phyloP scores from a whole-genome alignment of 2,888 invertebrate species.

The Melanophora roralis region DNA sequence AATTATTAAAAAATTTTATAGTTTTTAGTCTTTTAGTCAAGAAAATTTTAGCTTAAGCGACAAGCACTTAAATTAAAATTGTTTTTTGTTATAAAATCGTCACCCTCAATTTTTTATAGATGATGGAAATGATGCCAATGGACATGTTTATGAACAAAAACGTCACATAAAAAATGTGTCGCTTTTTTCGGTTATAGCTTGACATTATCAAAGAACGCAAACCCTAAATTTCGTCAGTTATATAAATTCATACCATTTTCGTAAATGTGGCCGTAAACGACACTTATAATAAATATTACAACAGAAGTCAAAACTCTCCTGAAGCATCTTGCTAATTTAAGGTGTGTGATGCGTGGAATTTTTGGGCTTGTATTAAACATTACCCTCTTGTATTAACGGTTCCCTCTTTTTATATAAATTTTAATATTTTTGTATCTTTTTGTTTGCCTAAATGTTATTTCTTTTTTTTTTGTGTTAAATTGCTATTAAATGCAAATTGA shows the following conservation, averaged over 20 bases:
- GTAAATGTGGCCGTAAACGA: constrained; percentile 6
- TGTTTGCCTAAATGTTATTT: constrained; percentile 36
- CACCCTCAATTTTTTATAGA: too few species aligned
- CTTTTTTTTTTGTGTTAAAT: constrained; percentile 37
- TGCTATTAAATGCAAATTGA: constrained; percentile 51
- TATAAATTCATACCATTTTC: constrained; percentile 25
- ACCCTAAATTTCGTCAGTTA: constrained; percentile 38
- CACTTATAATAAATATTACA: background rate
- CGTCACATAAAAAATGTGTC: too few species aligned
- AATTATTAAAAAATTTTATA: too few species aligned
- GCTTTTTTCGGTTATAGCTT: too few species aligned
- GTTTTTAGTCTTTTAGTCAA: too few species aligned
- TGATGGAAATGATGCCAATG: too few species aligned
- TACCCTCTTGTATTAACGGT: constrained; percentile 47
- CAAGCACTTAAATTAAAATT: too few species aligned
- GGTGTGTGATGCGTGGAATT: constrained; percentile 62
- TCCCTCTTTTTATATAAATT: constrained; percentile 26
- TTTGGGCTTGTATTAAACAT: constrained; percentile 60
- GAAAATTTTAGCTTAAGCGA: too few species aligned
- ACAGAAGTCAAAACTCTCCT: constrained; percentile 25
- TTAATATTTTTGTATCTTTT: constrained; percentile 4
- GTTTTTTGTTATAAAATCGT: too few species aligned
- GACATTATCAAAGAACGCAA: too few species aligned
- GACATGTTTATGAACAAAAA: too few species aligned
- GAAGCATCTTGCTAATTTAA: constrained; percentile 52